These are phyloP conservation scores for Nothocercus julius DNA, from an alignment of 2,113 vertebrate genomes.

Conservation along the genomic window DNA sequence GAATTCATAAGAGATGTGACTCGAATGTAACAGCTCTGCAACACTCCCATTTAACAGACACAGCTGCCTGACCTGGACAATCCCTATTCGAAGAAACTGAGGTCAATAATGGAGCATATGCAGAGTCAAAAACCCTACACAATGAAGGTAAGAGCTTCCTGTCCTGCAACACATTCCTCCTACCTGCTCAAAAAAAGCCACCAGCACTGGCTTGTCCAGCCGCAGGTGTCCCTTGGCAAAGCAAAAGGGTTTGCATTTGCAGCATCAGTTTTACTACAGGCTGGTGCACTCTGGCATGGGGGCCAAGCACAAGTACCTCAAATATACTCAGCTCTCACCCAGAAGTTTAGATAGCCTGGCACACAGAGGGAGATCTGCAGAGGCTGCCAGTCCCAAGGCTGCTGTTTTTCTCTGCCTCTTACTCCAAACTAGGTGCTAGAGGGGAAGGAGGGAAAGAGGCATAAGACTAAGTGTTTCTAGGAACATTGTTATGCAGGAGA, in stretches of 20 bases:
- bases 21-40: not conserved
- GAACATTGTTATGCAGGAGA: too few species aligned
- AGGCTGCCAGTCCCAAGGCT: not conserved
- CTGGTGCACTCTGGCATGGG: not conserved
- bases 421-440: not conserved
- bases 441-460: not conserved
- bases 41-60: slow-evolving; percentile 62
- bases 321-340: not conserved
- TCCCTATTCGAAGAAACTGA: slow-evolving; percentile 84
- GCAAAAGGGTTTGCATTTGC: not conserved
- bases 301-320: not conserved
- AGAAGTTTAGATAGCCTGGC: not conserved
- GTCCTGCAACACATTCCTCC: not conserved
- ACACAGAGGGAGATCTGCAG: not conserved
- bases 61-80: slow-evolving; percentile 87
- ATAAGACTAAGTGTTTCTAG: not conserved
- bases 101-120: slow-evolving; percentile 79
- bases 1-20: not conserved
- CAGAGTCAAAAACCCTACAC: slow-evolving; percentile 84
- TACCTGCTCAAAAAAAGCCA: not conserved
- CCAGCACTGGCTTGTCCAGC: not conserved
- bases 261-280: fast-evolving
- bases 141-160: slow-evolving; percentile 87
- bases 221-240: fast-evolving
- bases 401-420: not conserved